phyloP scores from a whole-genome alignment of 2,113 vertebrate genomes.

The Dipodomys ordii region DNA sequence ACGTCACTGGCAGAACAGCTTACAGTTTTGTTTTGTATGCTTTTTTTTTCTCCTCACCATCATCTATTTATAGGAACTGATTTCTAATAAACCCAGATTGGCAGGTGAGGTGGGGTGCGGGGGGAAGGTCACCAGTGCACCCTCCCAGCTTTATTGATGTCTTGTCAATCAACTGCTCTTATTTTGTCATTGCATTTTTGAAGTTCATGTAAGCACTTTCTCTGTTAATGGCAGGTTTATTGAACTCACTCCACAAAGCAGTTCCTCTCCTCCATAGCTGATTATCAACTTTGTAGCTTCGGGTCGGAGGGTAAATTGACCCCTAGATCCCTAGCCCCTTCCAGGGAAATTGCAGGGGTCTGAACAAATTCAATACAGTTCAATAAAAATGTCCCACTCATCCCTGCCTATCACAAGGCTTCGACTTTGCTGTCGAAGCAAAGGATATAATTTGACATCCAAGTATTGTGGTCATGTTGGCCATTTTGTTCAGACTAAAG shows the following conservation, averaged over 20 bases:
- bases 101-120: conserved; percentile 74
- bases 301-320: conserved; percentile 89
- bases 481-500: conserved; percentile 81
- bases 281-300: conserved; percentile 91
- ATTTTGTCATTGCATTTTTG: conserved; percentile 87
- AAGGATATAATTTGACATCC: conserved; percentile 70
- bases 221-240: conserved; percentile 88
- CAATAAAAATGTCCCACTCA: conserved; percentile 80
- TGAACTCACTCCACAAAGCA: conserved; percentile 86
- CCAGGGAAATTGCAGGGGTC: conserved; percentile 85
- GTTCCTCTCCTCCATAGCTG: conserved; percentile 84
- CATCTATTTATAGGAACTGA: conserved; percentile 86
- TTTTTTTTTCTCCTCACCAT: conserved; percentile 79
- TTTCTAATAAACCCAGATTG: conserved; percentile 91
- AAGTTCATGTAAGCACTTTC: conserved; percentile 90
- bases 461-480: conserved; percentile 75
- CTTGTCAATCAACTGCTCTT: conserved; percentile 90
- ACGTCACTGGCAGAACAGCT: conserved; percentile 79
- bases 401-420: conserved; percentile 44
- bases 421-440: conserved; percentile 65
- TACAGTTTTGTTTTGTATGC: not conserved
- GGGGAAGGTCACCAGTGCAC: conserved; percentile 87
- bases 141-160: conserved; percentile 88
- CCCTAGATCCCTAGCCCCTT: conserved; percentile 78
- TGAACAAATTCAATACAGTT: conserved; percentile 87